Evolutionary conservation across 2,113 vertebrate species (phyloP).

Genomic region (Hippopotamus amphibius): DNA sequence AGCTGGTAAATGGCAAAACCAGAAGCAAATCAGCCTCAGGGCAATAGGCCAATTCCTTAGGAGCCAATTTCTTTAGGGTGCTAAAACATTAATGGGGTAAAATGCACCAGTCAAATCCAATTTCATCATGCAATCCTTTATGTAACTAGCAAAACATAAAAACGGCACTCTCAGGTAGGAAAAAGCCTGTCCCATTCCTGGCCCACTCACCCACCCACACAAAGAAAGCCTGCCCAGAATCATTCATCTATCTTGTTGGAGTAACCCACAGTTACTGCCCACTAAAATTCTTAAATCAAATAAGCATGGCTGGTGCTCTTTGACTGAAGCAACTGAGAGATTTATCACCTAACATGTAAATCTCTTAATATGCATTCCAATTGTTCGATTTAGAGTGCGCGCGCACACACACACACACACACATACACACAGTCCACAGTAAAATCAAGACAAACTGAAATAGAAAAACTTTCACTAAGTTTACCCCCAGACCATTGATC

Average conservation of each 20-base stretch:
- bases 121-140: background rate
- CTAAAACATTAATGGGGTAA: background rate
- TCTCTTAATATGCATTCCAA: background rate
- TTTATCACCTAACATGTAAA: background rate
- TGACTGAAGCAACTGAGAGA: background rate
- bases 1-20: background rate
- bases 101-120: background rate
- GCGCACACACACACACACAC: background rate
- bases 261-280: background rate
- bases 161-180: background rate
- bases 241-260: background rate
- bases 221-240: background rate
- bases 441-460: conserved; percentile 7
- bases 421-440: background rate
- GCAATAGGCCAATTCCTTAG: background rate
- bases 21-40: background rate
- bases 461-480: background rate
- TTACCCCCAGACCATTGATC: background rate
- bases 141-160: background rate
- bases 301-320: background rate
- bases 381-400: background rate
- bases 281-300: background rate
- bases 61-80: background rate
- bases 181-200: background rate
- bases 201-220: background rate